Evolutionary conservation across 2,888 invertebrate species (phyloP), one percentile per base, ranked within the genome.

Genomic region (Stegana nigrithorax): DNA sequence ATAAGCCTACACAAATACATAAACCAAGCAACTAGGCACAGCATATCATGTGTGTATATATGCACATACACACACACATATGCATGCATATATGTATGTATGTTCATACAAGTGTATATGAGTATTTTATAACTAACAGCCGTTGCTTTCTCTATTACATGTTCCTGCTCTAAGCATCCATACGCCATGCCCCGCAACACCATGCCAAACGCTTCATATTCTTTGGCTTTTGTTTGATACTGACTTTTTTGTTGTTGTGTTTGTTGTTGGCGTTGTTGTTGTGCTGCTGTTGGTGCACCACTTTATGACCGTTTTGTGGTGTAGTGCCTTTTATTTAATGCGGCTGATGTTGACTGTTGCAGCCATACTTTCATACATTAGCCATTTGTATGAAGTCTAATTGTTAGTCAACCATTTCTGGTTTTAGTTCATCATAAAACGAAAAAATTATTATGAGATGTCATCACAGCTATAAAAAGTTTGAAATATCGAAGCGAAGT

Each of bases 381-480:
- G 42, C 23, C n/a, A 55, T 32, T 19, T 12, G 21, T 21, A 55
- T 23, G 32, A 26, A n/a, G 10, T 55, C 32, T 55, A 55, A 55
- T 55, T 55, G 53, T 36, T 36, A 19, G 32, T 19, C 53, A 17
- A 36, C 19, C 69, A 76, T 79, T 74, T 69, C 67, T 66, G 65
- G 26, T 36, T 58, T 32, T 32, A 36, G 23, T 47, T 47, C 10
- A 36, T n/a, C n/a, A n/a, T n/a, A n/a, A n/a, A n/a, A n/a, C n/a
- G n/a, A n/a, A n/a, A n/a, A n/a, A n/a, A n/a, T n/a, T n/a, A n/a
- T n/a, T n/a, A n/a, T n/a, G n/a, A n/a, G n/a, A n/a, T n/a, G n/a
- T n/a, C n/a, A 10, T 1, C 14, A 39, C 2, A 39, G 5, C n/a
- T n/a, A n/a, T 39, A 4, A 10, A 14, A 1, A 8, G n/a, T 39